Conservation (phyloP, 2,113 vertebrate genomes). For the Fregetta grallaria region DNA sequence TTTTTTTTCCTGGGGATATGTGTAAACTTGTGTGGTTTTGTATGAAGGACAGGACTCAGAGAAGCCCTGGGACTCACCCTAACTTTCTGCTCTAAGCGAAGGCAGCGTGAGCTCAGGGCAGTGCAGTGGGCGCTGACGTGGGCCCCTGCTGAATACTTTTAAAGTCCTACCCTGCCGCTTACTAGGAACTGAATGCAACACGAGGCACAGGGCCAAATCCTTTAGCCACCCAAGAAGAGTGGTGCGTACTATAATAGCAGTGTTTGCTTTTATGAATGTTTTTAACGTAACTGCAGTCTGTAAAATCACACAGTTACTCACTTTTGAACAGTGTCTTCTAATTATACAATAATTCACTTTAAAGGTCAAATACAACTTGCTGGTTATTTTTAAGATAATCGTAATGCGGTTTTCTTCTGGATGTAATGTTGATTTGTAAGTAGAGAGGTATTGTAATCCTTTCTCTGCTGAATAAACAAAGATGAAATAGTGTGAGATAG, state of each 20-base stretch:
- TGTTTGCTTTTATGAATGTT: constrained; percentile 38
- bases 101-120: not conserved
- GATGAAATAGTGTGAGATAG: not conserved
- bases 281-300: not conserved
- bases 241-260: constrained; percentile 14
- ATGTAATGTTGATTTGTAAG: not conserved
- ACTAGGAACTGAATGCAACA: constrained; percentile 3
- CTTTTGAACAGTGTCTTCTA: constrained; percentile 5
- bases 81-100: not conserved
- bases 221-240: constrained; percentile 58
- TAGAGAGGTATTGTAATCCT: constrained; percentile 20
- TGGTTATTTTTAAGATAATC: constrained; percentile 37
- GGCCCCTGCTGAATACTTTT: not conserved
- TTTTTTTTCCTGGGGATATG: not conserved
- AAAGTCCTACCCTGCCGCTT: constrained; percentile 9
- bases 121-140: not conserved
- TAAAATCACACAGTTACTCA: not conserved
- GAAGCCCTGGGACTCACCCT: not conserved
- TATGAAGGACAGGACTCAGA: not conserved
- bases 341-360: constrained; percentile 18
- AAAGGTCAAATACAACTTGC: constrained; percentile 23
- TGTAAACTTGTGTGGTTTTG: not conserved
- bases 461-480: constrained; percentile 29
- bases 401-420: not conserved
- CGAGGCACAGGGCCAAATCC: constrained; percentile 27